A percentile compares a stretch with the other conserved stretches of the same genome.
Evolutionary conservation across 2,113 vertebrate species (phyloP).

Genomic region (Ptilorrhoa leucosticta): DNA sequence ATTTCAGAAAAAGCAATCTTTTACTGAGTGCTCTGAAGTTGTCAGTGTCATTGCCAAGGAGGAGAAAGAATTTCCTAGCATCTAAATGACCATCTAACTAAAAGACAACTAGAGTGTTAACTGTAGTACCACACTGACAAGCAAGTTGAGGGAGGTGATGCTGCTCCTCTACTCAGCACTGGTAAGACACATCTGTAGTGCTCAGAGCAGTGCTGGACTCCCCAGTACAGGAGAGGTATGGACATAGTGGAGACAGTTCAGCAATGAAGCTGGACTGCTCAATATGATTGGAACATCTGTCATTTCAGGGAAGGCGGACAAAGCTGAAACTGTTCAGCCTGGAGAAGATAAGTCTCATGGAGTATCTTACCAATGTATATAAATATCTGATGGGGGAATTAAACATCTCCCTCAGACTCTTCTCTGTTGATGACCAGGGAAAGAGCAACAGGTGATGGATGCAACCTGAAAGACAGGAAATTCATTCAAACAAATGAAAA

Average conservation of each 20-base stretch:
- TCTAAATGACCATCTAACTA: not conserved
- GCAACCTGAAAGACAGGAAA: not conserved
- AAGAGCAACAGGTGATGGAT: not conserved
- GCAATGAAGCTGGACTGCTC: not conserved
- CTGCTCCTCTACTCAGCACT: not conserved
- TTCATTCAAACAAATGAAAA: rapidly evolving
- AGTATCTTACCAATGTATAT: not conserved
- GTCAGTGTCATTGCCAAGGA: not conserved
- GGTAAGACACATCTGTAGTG: not conserved
- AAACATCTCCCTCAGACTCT: not conserved
- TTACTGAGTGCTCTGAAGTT: not conserved
- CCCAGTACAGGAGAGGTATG: not conserved
- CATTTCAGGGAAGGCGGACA: not conserved
- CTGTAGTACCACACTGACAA: not conserved
- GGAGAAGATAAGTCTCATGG: not conserved
- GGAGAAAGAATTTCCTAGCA: not conserved
- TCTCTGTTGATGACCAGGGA: not conserved
- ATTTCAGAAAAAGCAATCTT: not conserved
- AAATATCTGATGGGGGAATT: not conserved
- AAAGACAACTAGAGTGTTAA: not conserved
- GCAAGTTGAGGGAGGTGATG: not conserved
- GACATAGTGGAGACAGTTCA: not conserved
- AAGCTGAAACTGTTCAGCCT: not conserved
- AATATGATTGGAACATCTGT: not conserved
- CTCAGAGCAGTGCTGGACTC: not conserved